Conservation (phyloP, 37 sponge, comb jelly and placozoan genomes). For the Hormiphora californensis region DNA sequence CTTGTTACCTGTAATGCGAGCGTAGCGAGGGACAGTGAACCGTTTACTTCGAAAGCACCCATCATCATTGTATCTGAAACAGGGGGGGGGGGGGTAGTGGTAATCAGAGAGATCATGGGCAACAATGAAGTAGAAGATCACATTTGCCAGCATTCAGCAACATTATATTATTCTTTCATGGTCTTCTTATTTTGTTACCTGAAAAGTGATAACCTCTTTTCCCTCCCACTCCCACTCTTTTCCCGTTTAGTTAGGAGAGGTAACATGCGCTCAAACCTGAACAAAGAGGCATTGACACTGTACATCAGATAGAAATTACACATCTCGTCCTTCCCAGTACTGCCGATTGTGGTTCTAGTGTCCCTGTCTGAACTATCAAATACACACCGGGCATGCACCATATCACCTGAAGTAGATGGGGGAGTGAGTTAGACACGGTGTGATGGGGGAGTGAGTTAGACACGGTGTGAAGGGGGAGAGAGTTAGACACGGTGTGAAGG, state of each 20-base stretch:
- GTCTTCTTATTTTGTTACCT: no score
- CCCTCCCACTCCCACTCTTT: no score
- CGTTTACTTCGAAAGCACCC: neutral
- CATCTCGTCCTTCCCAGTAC: conserved; percentile 80
- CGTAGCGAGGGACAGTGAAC: neutral
- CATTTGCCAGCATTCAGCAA: no score
- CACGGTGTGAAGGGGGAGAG: neutral
- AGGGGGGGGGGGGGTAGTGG: no score
- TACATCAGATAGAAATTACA: conserved; percentile 99
- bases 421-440: neutral
- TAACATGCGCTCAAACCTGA: no score
- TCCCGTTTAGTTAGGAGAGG: no score
- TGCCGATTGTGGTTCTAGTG: neutral
- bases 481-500: neutral
- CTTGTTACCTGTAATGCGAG: no score
- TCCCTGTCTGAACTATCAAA: conserved; percentile 6
- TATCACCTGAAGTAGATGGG: conserved; percentile 32
- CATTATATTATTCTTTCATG: no score
- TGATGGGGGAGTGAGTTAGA: neutral
- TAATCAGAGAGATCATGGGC: no score
- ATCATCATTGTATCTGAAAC: no score
- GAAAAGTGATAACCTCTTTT: no score
- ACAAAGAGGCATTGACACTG: conserved; percentile 52
- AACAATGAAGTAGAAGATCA: no score
- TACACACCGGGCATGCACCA: conserved; percentile 48